A percentile compares a stretch with the other conserved stretches of the same genome.
phyloP scores from a whole-genome alignment of 2,888 invertebrate species.

The Aspidapion aeneum region DNA sequence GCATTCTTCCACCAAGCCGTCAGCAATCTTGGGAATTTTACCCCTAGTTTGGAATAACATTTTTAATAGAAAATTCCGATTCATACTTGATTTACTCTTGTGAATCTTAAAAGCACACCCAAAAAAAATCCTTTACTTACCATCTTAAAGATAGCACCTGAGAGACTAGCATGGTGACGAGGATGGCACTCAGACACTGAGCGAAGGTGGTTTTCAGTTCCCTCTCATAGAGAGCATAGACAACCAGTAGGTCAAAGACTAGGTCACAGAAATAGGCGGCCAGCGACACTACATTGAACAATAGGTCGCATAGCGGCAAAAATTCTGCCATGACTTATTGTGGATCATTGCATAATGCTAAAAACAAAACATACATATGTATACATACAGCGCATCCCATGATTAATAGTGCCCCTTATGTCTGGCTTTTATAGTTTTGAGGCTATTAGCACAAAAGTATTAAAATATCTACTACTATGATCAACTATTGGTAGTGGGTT shows the following conservation, averaged over 20 bases:
- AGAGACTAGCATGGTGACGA: constrained; percentile 70
- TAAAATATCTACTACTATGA: too few species aligned
- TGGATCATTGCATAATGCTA: constrained; percentile 43
- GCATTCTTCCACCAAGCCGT: too few species aligned
- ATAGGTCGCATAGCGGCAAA: constrained; percentile 85
- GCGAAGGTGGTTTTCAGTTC: constrained; percentile 63
- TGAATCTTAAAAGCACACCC: too few species aligned
- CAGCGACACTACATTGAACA: constrained; percentile 87
- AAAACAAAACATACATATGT: constrained; percentile 24
- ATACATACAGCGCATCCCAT: not conserved
- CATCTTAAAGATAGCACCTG: constrained; percentile 73
- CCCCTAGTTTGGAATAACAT: too few species aligned
- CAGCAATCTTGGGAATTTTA: too few species aligned
- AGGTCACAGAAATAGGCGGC: constrained; percentile 90
- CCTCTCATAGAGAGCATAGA: constrained; percentile 74
- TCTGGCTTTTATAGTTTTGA: too few species aligned
- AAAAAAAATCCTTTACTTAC: too few species aligned
- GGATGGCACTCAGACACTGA: constrained; percentile 66
- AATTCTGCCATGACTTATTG: constrained; percentile 67
- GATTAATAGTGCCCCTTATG: too few species aligned
- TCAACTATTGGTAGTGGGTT: too few species aligned
- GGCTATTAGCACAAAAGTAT: too few species aligned
- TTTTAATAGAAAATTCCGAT: too few species aligned
- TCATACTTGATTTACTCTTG: too few species aligned
- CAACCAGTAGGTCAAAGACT: constrained; percentile 83